A percentile compares a stretch with the other conserved stretches of the same genome.
Evolutionary conservation across 2,113 vertebrate species (phyloP).

Genomic region (Eptesicus fuscus): DNA sequence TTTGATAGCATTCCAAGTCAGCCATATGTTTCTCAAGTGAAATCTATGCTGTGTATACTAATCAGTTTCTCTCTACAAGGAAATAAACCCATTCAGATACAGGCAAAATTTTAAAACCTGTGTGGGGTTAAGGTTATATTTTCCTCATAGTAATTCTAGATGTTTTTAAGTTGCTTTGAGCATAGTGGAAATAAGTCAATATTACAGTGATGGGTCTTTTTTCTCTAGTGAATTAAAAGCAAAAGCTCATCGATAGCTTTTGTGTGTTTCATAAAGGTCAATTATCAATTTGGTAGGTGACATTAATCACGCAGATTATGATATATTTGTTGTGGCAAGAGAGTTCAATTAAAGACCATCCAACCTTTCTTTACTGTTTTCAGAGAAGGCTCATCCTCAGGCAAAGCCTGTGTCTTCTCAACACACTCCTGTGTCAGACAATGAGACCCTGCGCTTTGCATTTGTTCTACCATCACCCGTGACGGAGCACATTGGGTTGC

Average conservation of each 20-base stretch:
- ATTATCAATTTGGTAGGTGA: not conserved
- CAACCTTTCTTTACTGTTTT: not conserved
- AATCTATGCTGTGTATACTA: not conserved
- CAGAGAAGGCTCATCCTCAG: not conserved
- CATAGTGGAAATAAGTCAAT: not conserved
- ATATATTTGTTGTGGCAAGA: not conserved
- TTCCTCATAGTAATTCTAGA: not conserved
- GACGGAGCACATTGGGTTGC: no score
- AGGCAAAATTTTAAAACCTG: not conserved
- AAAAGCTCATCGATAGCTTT: not conserved
- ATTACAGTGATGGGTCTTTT: not conserved
- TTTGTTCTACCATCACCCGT: not conserved
- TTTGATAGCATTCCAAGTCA: not conserved
- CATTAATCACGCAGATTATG: not conserved
- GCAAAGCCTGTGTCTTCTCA: not conserved
- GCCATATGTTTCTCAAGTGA: not conserved
- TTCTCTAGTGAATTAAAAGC: not conserved
- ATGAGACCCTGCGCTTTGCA: not conserved
- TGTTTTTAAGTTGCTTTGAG: not conserved
- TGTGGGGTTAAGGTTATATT: not conserved
- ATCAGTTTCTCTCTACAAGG: not conserved
- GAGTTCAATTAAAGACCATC: not conserved
- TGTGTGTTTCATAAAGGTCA: not conserved
- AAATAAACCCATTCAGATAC: not conserved
- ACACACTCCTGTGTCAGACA: not conserved